Conservation (phyloP, 2,888 invertebrate species). For the Neoitamus cyanurus region DNA sequence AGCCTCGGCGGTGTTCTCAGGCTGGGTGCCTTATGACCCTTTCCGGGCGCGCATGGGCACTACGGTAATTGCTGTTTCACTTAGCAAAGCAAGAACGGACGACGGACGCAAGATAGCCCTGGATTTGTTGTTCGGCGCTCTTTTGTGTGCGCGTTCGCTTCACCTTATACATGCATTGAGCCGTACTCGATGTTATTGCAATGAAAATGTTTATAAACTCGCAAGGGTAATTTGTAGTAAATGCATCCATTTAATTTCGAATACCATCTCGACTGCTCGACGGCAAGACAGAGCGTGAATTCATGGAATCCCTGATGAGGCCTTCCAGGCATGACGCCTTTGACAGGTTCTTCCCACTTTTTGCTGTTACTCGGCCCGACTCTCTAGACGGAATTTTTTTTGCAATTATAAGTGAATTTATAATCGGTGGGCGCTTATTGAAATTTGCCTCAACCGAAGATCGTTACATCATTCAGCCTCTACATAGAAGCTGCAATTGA, state of each 20-base stretch:
- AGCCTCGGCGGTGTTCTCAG: background rate
- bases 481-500: background rate
- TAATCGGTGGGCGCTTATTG: background rate
- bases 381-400: background rate
- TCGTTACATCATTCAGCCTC: background rate
- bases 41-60: background rate
- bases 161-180: background rate
- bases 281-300: background rate
- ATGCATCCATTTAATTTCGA: slow-evolving; percentile 25
- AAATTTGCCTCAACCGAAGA: background rate
- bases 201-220: slow-evolving; percentile 17
- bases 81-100: background rate
- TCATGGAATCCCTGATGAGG: background rate
- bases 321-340: background rate
- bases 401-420: slow-evolving; percentile 3
- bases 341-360: slow-evolving; percentile 27
- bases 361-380: background rate
- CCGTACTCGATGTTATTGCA: background rate
- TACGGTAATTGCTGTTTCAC: background rate
- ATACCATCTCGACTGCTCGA: background rate
- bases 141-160: background rate
- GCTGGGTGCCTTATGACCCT: slow-evolving; percentile 21
- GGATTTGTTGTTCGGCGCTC: too few relatives aligned
- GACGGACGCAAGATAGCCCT: background rate
- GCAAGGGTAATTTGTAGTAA: slow-evolving; percentile 28